Evolutionary conservation across 2,797 vertebrate species (phyloP).

Genomic region (Trichosurus vulpecula): DNA sequence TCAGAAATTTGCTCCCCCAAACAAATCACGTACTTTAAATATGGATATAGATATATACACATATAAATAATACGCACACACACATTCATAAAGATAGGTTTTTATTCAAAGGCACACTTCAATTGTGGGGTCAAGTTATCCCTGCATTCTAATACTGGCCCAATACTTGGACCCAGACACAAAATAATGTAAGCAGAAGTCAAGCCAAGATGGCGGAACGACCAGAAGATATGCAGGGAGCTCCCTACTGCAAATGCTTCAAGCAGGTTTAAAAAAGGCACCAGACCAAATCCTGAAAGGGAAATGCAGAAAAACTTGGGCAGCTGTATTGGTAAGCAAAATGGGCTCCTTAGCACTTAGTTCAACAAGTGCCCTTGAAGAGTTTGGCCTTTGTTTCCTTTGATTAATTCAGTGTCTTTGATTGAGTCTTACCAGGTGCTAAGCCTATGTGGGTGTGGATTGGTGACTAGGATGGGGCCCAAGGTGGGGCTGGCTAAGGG

Average conservation of each 20-base stretch:
- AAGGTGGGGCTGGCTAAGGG: too few species aligned
- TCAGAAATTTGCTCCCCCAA: neutral
- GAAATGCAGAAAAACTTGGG: neutral
- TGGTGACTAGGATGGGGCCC: too few species aligned
- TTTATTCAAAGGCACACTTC: too few species aligned
- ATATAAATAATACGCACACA: neutral
- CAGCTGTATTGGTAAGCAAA: too few species aligned
- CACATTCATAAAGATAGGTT: neutral
- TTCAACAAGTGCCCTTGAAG: too few species aligned
- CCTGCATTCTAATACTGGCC: neutral
- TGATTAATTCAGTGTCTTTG: too few species aligned
- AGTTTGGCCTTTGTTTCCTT: too few species aligned
- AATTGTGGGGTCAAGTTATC: neutral
- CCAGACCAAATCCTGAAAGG: neutral
- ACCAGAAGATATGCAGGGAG: neutral
- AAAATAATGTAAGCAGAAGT: neutral
- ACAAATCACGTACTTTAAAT: neutral
- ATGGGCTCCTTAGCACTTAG: too few species aligned
- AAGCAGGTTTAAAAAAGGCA: neutral
- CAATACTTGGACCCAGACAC: neutral
- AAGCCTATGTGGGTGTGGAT: too few species aligned
- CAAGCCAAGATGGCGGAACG: neutral
- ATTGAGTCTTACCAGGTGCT: too few species aligned
- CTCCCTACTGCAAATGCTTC: neutral
- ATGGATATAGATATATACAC: too few species aligned